phyloP scores from a whole-genome alignment of 2,888 invertebrate genomes.

The Ophion costatus region DNA sequence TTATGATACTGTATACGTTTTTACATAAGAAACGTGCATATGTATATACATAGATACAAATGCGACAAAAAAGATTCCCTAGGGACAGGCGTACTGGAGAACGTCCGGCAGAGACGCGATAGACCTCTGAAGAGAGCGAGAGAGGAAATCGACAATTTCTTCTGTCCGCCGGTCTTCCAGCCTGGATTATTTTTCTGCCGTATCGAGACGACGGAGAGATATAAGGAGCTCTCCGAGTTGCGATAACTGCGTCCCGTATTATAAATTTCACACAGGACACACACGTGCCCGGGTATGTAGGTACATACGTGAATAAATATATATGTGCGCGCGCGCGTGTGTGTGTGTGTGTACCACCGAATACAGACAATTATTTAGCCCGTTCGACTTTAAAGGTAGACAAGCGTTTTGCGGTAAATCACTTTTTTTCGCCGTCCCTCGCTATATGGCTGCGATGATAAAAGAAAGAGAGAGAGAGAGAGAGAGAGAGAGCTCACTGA shows the following conservation, averaged over 20 bases:
- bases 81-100: too few species aligned
- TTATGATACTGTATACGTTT: too few species aligned
- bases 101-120: background rate
- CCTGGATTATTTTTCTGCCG: constrained; percentile 52
- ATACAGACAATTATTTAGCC: constrained; percentile 34
- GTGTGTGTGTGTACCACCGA: constrained; percentile 9
- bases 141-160: constrained; percentile 21
- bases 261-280: constrained; percentile 4
- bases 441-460: background rate
- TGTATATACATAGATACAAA: too few species aligned
- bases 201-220: constrained; percentile 47
- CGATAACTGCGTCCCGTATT: constrained; percentile 31
- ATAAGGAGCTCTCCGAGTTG: constrained; percentile 16
- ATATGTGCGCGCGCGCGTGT: too few species aligned
- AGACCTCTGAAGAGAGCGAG: background rate
- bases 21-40: too few species aligned
- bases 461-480: too few species aligned
- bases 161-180: constrained; percentile 14
- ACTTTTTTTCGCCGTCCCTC: constrained; percentile 10
- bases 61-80: too few species aligned
- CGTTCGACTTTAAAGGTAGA: constrained; percentile 25
- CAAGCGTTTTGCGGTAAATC: constrained; percentile 42
- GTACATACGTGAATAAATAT: too few species aligned
- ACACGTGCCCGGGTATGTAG: background rate
- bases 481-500: too few species aligned